A percentile compares a stretch with the other conserved stretches of the same genome.
Evolutionary conservation across 92 coral and sea anemone species (phyloP).

Genomic region (Anthopleura xanthogrammica): DNA sequence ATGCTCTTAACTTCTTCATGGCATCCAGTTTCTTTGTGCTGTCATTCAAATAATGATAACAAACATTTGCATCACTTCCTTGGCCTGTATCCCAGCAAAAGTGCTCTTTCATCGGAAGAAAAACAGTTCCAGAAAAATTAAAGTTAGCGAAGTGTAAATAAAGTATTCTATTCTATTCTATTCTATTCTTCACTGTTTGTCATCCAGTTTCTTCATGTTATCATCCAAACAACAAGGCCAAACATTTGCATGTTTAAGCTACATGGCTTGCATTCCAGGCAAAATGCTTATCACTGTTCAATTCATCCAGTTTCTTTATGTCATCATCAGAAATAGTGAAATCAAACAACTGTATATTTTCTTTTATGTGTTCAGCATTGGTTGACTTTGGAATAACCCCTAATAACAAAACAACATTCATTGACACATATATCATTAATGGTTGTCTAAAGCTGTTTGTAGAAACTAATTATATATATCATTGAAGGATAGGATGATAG

Average conservation of each 20-base stretch:
- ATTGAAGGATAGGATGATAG: too few relatives aligned
- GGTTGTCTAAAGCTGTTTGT: too few relatives aligned
- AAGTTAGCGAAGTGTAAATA: not conserved
- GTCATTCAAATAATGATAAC: too few relatives aligned
- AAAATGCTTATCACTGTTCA: slow-evolving; percentile 58
- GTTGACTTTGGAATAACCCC: slow-evolving; percentile 90
- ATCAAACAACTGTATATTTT: slow-evolving; percentile 58
- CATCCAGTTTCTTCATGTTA: not conserved
- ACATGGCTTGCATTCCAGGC: slow-evolving; percentile 90
- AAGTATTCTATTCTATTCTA: too few relatives aligned
- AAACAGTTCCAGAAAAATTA: slow-evolving; percentile 40
- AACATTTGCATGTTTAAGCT: slow-evolving; percentile 5
- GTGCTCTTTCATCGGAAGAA: too few relatives aligned
- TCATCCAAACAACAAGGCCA: not conserved
- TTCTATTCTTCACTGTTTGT: too few relatives aligned
- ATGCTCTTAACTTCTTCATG: too few relatives aligned
- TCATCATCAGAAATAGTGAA: slow-evolving; percentile 61
- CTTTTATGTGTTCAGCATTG: slow-evolving; percentile 60
- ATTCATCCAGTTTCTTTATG: slow-evolving; percentile 50
- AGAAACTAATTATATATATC: too few relatives aligned
- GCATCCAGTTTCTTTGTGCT: too few relatives aligned
- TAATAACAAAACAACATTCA: slow-evolving; percentile 11
- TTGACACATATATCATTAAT: too few relatives aligned
- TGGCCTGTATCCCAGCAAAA: too few relatives aligned
- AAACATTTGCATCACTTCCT: too few relatives aligned